These are phyloP conservation scores for Plagiodera versicolora DNA, from an alignment of 2,888 invertebrate species.

Conservation along the genomic window DNA sequence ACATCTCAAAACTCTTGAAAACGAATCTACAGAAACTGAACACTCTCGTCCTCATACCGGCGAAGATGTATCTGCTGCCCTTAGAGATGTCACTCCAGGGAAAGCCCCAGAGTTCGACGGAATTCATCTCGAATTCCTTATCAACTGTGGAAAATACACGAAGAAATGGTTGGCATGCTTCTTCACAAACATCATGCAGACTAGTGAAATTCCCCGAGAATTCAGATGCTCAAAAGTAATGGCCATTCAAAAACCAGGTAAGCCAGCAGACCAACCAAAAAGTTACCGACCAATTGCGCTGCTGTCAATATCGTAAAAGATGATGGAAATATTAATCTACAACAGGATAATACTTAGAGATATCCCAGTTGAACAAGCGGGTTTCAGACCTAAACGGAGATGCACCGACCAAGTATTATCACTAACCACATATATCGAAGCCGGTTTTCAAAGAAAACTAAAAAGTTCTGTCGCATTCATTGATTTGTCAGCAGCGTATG, in stretches of 20 bases:
- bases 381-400: conserved; percentile 4
- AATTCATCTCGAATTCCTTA: no score
- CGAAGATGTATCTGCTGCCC: background rate
- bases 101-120: background rate
- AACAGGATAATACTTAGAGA: conserved; percentile 1
- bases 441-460: conserved; percentile 4
- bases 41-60: background rate
- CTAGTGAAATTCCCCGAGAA: background rate
- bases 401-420: background rate
- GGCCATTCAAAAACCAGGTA: conserved; percentile 5
- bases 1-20: no score
- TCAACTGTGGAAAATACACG: no score
- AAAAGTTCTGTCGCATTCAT: conserved; percentile 7
- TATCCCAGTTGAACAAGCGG: conserved; percentile 2
- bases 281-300: background rate
- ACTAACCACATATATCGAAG: conserved; percentile 1
- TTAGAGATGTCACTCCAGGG: background rate
- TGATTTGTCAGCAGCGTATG: conserved; percentile 8
- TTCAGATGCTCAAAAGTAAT: conserved; percentile 2
- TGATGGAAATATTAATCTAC: background rate
- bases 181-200: no score
- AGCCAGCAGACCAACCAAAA: background rate
- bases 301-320: background rate
- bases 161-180: no score
- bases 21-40: background rate